These are phyloP conservation scores for Ptychobarbus kaznakovi DNA, from an alignment of 2,797 vertebrate genomes.

Conservation along the genomic window DNA sequence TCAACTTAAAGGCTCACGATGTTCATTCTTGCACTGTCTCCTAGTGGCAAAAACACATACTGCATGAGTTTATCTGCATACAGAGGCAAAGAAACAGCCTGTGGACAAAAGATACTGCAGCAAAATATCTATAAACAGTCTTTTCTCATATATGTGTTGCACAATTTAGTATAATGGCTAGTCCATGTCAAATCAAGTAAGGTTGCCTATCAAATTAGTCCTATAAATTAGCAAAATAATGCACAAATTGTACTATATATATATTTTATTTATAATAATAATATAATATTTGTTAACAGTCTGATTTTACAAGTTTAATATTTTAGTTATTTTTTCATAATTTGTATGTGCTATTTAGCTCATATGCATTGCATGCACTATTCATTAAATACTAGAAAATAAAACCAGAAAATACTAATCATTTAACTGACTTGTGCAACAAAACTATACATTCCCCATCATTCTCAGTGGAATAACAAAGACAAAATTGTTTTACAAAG, in stretches of 20 bases:
- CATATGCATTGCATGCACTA: background rate
- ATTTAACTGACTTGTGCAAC: background rate
- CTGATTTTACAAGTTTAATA: background rate
- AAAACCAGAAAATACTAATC: background rate
- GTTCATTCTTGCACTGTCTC: constrained; percentile 62
- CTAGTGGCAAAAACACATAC: constrained; percentile 61
- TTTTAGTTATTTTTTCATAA: background rate
- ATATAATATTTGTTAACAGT: background rate
- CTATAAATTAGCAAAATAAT: background rate
- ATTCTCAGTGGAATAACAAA: background rate
- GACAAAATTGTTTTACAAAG: background rate
- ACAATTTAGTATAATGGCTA: background rate
- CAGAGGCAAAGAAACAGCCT: background rate
- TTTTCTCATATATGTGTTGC: background rate
- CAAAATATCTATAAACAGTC: background rate
- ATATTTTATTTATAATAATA: background rate
- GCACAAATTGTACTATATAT: background rate
- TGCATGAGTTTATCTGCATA: background rate
- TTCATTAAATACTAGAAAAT: background rate
- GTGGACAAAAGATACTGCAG: background rate
- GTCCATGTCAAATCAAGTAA: background rate
- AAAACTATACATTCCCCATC: background rate
- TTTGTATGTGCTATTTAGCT: background rate
- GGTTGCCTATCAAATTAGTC: background rate
- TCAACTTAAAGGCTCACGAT: background rate